phyloP scores from a whole-genome alignment of 2,113 vertebrate genomes.

The Diphyllodes magnificus region DNA sequence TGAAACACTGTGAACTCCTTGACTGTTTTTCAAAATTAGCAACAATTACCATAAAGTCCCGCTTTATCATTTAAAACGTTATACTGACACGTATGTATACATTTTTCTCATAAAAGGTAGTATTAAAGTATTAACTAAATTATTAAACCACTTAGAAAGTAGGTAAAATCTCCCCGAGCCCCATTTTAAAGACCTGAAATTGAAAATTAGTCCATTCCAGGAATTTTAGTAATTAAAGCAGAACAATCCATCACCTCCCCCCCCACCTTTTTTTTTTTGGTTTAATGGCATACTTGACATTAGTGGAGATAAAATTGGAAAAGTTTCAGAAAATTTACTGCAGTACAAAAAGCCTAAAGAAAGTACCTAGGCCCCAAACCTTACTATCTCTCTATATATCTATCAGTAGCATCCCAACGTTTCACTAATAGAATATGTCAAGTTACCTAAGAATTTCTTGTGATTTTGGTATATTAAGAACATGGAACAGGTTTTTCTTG shows the following conservation, averaged over 20 bases:
- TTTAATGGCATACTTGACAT: background rate
- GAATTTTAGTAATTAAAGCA: background rate
- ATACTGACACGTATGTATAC: background rate
- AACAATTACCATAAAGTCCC: background rate
- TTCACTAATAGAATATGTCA: background rate
- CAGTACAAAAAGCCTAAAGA: background rate
- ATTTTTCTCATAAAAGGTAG: background rate
- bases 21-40: background rate
- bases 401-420: background rate
- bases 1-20: background rate
- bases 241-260: background rate
- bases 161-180: background rate
- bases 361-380: background rate
- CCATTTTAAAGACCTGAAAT: background rate
- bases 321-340: background rate
- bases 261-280: rapidly evolving
- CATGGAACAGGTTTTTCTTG: background rate
- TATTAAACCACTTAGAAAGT: background rate
- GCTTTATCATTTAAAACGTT: background rate
- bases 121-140: background rate
- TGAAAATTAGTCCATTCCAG: background rate
- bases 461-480: background rate
- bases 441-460: background rate
- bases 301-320: background rate
- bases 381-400: background rate